These are phyloP conservation scores for Muricea muricata DNA, from an alignment of 92 coral and sea anemone genomes.

Conservation along the genomic window DNA sequence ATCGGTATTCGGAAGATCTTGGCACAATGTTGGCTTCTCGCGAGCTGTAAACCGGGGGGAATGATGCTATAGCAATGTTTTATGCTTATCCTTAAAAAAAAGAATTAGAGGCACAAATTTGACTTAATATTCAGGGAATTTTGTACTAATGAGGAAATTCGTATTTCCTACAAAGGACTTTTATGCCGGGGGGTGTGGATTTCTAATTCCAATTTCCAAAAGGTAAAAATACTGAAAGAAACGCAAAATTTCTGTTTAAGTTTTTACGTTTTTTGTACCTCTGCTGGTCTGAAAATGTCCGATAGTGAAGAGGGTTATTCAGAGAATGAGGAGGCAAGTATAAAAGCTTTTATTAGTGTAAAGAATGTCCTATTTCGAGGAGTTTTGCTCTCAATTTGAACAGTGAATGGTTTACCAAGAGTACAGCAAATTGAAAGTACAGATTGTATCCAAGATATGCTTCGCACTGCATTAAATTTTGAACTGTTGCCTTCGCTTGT, in stretches of 20 bases:
- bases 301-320: constrained; percentile 46
- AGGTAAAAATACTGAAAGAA: background rate
- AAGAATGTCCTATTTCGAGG: background rate
- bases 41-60: too few species aligned
- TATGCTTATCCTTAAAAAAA: too few species aligned
- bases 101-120: too few species aligned
- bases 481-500: too few species aligned
- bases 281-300: background rate
- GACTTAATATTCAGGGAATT: too few species aligned
- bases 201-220: background rate
- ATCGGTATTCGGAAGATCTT: background rate
- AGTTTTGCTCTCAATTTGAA: background rate
- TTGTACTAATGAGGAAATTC: too few species aligned
- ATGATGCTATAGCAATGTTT: background rate
- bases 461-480: too few species aligned
- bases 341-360: background rate
- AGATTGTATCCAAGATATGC: too few species aligned
- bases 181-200: background rate
- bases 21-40: too few species aligned
- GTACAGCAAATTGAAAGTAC: too few species aligned
- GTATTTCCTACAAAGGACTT: too few species aligned
- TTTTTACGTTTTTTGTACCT: background rate
- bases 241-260: background rate
- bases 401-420: too few species aligned
- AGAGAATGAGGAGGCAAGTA: constrained; percentile 43